Evolutionary conservation across 2,888 invertebrate genomes (phyloP), one percentile per base, ranked within the genome.

Genomic region (Pristionchus fissidentatus): DNA sequence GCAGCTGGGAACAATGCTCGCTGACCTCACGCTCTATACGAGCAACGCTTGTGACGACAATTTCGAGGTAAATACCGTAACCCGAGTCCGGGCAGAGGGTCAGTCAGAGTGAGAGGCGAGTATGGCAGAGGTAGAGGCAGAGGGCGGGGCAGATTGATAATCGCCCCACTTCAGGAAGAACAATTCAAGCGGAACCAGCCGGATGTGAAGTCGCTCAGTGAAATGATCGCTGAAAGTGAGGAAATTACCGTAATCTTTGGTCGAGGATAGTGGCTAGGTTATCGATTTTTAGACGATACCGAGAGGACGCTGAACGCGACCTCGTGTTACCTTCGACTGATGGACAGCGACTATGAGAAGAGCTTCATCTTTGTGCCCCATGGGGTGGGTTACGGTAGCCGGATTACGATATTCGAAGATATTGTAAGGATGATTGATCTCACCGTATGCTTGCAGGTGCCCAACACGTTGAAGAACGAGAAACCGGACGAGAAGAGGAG

Each of bases 1-100:
- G 32, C 29, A 29, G 60, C 29, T 60, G 13, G 60, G 60, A 19
- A 32, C 60, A 19, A 60, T 60, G 60, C 29, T 60, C 19, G 29
- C 60, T 15, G 60, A 60, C 32, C 60, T 60, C 60, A 32, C 60
- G 60, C 60, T 60, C 60, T 60, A 60, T 32, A 60, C 60, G 13
- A 60, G 29, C 10, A 8, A 60, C 7, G 60, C 60, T 15, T 60
- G 60, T 22, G 32, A 60, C 60, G 60, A 60, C 32, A 32, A 32
- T 32, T 60, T 32, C 60, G 60, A 60, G 60, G 60, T 57, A 52
- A n/a, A n/a, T 52, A 57, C 57, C 8, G 57, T 57, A 57, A 8
- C 19, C 22, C 22, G 57, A 57, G 26, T 26, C 29, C 32, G 32
- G 13, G 32, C 32, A 60, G 60, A 57, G n/a, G 52, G 22, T 52